Evolutionary conservation across 2,888 invertebrate genomes (phyloP), one percentile per base, ranked within the genome.

Genomic region (Thecophora atra): DNA sequence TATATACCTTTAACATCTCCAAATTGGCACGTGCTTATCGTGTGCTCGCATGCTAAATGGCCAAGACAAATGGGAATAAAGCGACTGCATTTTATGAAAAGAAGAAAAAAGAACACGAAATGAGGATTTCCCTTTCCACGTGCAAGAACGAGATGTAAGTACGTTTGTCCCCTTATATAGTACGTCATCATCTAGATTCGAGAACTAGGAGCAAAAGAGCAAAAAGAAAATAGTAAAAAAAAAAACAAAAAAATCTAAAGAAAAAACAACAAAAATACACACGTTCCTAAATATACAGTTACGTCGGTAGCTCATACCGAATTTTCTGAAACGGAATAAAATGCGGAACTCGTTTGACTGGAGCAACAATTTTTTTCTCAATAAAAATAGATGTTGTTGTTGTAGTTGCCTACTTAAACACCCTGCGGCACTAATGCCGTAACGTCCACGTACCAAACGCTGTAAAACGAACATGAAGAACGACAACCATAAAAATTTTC

Each of bases 11-110:
- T 37, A 47, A 47, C 47, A n/a, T n/a, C 5, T 47, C 17, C 15
- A 47, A 56, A 21, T 19, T 75, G 77, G 73, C 78, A 75, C 77
- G 78, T 77, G 78, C 73, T 75, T 62, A 71, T 76, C 76, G 76
- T 74, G 77, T 71, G 77, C 74, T 71, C 63, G 54, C 70, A 51
- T 72, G 58, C 73, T 52, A 76, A 78, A 78, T 74, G 73, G 70
- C 70, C 72, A 72, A 62, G 75, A 77, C 76, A 77, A 77, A 66
- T 69, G 74, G 75, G 63, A 70, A 74, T 75, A 72, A 76, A 77
- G 75, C 73, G 72, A 72, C 68, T 72, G 75, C 75, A 72, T 71
- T 73, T 75, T 60, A 58, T 70, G 69, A 69, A 73, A 74, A 76
- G 64, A 75, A 75, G 63, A 63, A 74, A 47, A 56, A 42, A 60